Evolutionary conservation across 2,888 invertebrate species (phyloP), one percentile per base, ranked within the genome.

Genomic region (Cinara cedri): DNA sequence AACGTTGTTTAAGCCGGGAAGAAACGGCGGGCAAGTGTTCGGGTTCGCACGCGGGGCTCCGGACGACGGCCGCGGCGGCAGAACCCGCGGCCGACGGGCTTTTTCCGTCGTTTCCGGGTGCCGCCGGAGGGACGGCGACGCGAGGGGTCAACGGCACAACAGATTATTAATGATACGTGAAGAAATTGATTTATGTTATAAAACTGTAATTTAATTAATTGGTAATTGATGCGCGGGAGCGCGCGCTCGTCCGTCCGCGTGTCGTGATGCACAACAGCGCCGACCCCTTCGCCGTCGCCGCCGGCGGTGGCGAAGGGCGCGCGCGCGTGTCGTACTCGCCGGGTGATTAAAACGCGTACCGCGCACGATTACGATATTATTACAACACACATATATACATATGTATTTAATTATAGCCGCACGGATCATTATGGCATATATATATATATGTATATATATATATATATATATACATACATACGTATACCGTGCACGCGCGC

Each of bases 151-250:
- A 68, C 26, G 14, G 66, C 66, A 76, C 66, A 49, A 46, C 76
- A 49, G 76, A 70, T 78, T 78, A 78, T 78, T 78, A 78, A 78
- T 78, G 78, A 78, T 78, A 78, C 78, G 78, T 78, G 78, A 78
- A 78, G 78, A 78, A 78, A 78, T 78, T 78, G 78, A 78, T 78
- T 78, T 78, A 78, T 78, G 78, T 78, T 78, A 78, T 78, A 70
- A 78, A 78, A 78, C 70, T 70, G 60, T 78, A 78, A 78, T 78
- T 78, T 78, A 78, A 78, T 78, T 78, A 78, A 78, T 78, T 78
- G 78, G 70, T 78, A 78, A 78, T 78, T 78, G 78, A 78, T 78
- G 78, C 78, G 68, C 55, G 65, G 51, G 75, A 42, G 49, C 75
- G 34, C 62, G 63, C 49, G 72, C 10, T 16, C 66, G 66, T 14